These are phyloP conservation scores for Dipodomys stephensi DNA, from an alignment of 2,113 vertebrate species.

Conservation along the genomic window DNA sequence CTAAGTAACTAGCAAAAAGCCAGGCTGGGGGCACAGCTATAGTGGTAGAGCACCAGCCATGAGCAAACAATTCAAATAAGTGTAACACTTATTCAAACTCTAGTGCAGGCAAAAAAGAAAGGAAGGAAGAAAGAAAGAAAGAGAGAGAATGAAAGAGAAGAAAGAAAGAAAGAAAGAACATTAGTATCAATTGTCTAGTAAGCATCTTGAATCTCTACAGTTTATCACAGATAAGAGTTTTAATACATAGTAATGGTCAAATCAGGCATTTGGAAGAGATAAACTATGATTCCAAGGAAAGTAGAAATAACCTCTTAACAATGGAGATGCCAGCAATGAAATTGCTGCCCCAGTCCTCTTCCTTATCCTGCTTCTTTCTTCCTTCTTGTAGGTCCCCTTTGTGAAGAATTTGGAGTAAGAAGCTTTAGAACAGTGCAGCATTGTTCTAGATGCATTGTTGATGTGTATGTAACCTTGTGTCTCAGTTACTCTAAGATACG, in stretches of 20 bases:
- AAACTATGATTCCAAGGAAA: background rate
- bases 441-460: conserved; percentile 14
- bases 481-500: background rate
- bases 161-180: too few relatives aligned
- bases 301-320: background rate
- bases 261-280: background rate
- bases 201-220: background rate
- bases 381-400: background rate
- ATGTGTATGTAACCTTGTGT: background rate
- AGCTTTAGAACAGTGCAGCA: background rate
- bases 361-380: too few relatives aligned
- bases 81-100: too few relatives aligned
- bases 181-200: background rate
- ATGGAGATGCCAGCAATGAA: background rate
- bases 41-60: too few relatives aligned
- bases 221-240: background rate
- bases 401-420: background rate
- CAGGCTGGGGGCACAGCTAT: too few relatives aligned
- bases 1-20: too few relatives aligned
- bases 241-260: background rate
- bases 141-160: too few relatives aligned
- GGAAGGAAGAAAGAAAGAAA: too few relatives aligned
- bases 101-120: too few relatives aligned
- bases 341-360: background rate
- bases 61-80: too few relatives aligned